Evolutionary conservation across 37 sponge, comb jelly and placozoan genomes (phyloP), one percentile per base, ranked within the genome.

Genomic region (Cliona cf. orientalis): DNA sequence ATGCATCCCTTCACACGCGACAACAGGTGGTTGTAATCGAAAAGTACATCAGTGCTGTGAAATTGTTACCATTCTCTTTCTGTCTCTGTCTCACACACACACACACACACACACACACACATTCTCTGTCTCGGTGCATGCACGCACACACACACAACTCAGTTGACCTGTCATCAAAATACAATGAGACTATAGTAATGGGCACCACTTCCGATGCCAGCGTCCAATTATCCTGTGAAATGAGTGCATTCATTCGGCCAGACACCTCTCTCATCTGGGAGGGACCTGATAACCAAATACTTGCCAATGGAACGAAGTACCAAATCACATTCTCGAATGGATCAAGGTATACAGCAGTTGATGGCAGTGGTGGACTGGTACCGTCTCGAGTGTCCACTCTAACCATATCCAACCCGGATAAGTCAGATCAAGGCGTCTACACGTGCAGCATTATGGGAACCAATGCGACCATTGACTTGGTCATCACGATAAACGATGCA

Each of bases 221-320:
- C 32, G 68, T 36, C 4, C 14, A 67, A 19, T 36, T 67, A 4
- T 17, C 5, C 5, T 67, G 68, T 67, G 68, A 67, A 67, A 67
- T 67, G 68, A 19, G 34, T 21, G 38, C 32, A 2, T 67, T 37
- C 68, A 67, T 67, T 36, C 68, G 40, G 9, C 68, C 68, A 19
- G 68, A 67, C 17, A 17, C 32, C 32, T 37, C 32, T 35, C 40
- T 67, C 9, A 3, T 36, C 5, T 67, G 68, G 68, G 28, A 5
- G 23, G 62, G 62, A 5, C 6, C 23, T 12, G 28, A 61, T 61
- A 32, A 32, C 23, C 19, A 5, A 5, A 61, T 5, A 61, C 62
- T n/a, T n/a, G n/a, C 28, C 62, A 5, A 61, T 5, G 4, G 28
- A 6, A 31, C 62, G 28, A 32, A 61, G 28, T n/a, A n/a, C n/a